Evolutionary conservation across 2,797 vertebrate species (phyloP), one percentile per base, ranked within the genome.

Genomic region (Corythornis leucogaster): DNA sequence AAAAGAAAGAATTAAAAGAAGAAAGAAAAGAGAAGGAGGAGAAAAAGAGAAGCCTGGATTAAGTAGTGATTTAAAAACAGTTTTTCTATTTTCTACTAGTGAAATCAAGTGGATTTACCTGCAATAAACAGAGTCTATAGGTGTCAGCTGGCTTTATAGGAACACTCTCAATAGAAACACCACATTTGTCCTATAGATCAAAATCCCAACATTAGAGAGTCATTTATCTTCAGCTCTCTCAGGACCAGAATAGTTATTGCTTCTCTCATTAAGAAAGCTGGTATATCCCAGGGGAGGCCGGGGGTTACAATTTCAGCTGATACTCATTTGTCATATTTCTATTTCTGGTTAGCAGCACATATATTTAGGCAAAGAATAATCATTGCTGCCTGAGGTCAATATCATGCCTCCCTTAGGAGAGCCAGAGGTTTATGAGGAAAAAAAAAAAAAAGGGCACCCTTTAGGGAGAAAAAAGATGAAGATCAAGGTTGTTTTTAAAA

Each of bases 271-370:
- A 92, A 87, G 74, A 69, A 83, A 46, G 74, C 12, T 69, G 55
- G 35, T 59, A 9, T 83, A 69, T 91, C 93, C 74, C 87, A 87
- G 26, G 59, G 67, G 87, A 93, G 62, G 14, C 73, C 88, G 66
- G 8, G 16, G 19, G 33, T 80, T 94, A 30, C 30, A 26, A 20
- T 51, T 94, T 87, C 46, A 79, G 53, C 87, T 59, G 59, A 73
- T 85, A 64, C 55, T 79, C 82, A 79, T 95, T 94, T 93, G 51
- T 95, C 93, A 94, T 92, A 89, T 85, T 91, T 89, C 63, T 87
- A 30, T 59, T 80, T 70, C 70, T 87, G 74, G 31, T 91, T 92
- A 85, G 77, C 85, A 31, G 31, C 59, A 59, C 66, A 83, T 75
- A 69, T 92, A 89, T 93, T 91, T 83, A 92, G 70, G 35, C 81